phyloP scores from a whole-genome alignment of 2,113 vertebrate genomes.

The Erythrolamprus reginae region DNA sequence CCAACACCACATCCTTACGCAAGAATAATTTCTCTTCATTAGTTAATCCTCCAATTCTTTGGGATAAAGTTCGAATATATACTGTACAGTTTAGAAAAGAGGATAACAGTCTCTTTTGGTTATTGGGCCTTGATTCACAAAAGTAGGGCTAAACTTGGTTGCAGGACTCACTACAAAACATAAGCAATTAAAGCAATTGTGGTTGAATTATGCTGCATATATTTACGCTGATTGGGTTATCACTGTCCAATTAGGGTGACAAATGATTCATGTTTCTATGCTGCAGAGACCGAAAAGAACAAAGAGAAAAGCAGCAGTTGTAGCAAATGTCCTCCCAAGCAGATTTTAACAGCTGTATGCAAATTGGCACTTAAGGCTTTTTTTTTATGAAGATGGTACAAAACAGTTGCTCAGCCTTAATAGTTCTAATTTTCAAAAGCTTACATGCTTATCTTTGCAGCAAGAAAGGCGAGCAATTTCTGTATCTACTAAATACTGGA shows the following conservation, averaged over 20 bases:
- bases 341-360: conserved; percentile 3
- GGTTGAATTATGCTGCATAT: not conserved
- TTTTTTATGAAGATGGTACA: not conserved
- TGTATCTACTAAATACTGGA: not conserved
- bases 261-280: not conserved
- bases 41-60: not conserved
- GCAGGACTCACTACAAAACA: not conserved
- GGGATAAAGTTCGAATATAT: not conserved
- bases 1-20: not conserved
- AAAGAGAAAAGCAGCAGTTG: conserved; percentile 5
- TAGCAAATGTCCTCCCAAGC: not conserved
- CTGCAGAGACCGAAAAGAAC: not conserved
- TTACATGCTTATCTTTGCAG: not conserved
- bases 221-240: not conserved
- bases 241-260: not conserved
- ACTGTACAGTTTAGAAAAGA: not conserved
- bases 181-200: not conserved
- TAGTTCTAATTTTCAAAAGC: not conserved
- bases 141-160: not conserved
- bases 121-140: not conserved
- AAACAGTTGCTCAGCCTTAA: not conserved
- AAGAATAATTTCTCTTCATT: not conserved
- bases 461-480: not conserved
- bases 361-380: not conserved
- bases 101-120: not conserved